Conservation (phyloP, 23 tunicate genomes). For the Ciona savignyi region DNA sequence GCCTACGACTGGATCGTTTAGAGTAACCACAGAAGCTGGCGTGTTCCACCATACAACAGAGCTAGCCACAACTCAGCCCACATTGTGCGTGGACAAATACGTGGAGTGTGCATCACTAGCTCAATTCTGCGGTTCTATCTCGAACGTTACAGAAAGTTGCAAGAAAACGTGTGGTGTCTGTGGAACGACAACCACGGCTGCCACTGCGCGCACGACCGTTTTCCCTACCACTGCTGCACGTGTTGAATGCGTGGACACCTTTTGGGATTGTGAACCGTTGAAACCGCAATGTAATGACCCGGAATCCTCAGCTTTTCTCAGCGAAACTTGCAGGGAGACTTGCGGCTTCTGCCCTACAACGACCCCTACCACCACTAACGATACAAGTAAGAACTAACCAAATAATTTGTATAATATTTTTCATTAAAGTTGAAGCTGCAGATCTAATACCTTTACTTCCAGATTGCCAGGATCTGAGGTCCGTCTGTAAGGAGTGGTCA, state of each 20-base stretch:
- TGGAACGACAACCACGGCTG: not conserved
- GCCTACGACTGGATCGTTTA: no score
- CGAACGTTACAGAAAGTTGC: constrained; percentile 33
- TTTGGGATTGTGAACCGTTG: constrained; percentile 38
- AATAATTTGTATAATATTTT: not conserved
- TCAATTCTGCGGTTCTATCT: constrained; percentile 11
- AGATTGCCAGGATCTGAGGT: constrained; percentile 22
- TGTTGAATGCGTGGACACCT: constrained; percentile 55
- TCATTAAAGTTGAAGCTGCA: no score
- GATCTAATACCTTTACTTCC: not conserved
- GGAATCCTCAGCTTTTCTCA: constrained; percentile 15
- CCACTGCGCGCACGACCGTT: not conserved
- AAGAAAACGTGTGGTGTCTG: constrained; percentile 35
- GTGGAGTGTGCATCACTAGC: constrained; percentile 14
- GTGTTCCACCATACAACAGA: no score
- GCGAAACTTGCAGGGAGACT: constrained; percentile 47
- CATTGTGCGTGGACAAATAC: no score
- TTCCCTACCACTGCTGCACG: not conserved
- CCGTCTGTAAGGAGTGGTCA: constrained; percentile 31
- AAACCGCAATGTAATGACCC: constrained; percentile 19
- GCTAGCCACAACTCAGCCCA: no score
- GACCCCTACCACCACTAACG: not conserved
- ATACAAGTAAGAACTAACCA: not conserved
- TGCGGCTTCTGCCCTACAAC: constrained; percentile 54
- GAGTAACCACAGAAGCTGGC: no score